A percentile compares a stretch with the other conserved stretches of the same genome.
Conservation (phyloP, 2,888 invertebrate genomes). For the Conchocele bisecta region DNA sequence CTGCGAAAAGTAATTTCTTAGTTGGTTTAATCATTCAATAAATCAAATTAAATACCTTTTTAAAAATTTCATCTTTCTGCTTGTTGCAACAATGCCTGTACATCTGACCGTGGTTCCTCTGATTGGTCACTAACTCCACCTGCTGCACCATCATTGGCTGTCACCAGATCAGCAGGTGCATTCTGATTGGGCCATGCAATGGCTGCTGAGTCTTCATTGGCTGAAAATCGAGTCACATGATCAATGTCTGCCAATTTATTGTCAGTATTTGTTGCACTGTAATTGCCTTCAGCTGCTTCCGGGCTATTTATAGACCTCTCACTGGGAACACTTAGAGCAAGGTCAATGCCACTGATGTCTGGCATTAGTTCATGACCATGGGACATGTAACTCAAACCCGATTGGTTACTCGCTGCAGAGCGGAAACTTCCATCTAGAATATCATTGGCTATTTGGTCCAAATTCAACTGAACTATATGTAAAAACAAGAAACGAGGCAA, state of each 20-base stretch:
- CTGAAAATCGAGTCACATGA: too few species aligned
- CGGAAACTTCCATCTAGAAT: slow-evolving; percentile 64
- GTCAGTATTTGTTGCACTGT: too few species aligned
- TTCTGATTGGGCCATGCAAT: slow-evolving; percentile 11
- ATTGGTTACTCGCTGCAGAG: slow-evolving; percentile 45
- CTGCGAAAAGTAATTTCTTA: too few species aligned
- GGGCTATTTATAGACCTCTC: too few species aligned
- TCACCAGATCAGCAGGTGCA: slow-evolving; percentile 1
- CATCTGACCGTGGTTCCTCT: not conserved
- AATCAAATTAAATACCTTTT: slow-evolving; percentile 31
- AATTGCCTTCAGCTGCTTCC: too few species aligned
- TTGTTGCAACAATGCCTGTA: slow-evolving; percentile 6
- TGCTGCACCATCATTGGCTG: slow-evolving; percentile 19
- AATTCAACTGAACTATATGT: slow-evolving; percentile 41
- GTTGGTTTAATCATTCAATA: too few species aligned
- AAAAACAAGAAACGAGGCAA: too few species aligned
- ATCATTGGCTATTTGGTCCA: slow-evolving; percentile 60
- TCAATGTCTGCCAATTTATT: too few species aligned
- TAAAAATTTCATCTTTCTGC: slow-evolving; percentile 24
- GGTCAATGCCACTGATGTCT: slow-evolving; percentile 55
- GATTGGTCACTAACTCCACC: not conserved
- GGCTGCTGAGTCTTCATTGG: too few species aligned
- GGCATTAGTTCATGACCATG: slow-evolving; percentile 35
- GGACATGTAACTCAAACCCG: slow-evolving; percentile 22
- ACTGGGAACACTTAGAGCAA: slow-evolving; percentile 31